phyloP scores from a whole-genome alignment of 2,797 vertebrate species.

The Cryptoprocta ferox region DNA sequence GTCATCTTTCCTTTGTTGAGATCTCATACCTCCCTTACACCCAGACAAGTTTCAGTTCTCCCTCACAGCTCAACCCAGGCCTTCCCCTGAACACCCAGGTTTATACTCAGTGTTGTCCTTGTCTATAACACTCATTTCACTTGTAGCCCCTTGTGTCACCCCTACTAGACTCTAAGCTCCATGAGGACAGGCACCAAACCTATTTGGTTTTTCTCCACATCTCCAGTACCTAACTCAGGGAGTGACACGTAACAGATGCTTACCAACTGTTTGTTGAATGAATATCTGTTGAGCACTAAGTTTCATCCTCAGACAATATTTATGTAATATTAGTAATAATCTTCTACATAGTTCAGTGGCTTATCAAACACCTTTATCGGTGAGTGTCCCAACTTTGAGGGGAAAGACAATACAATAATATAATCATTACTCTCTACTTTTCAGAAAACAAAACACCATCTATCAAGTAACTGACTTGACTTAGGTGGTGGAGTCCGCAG shows the following conservation, averaged over 20 bases:
- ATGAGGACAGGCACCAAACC: background rate
- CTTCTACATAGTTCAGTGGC: background rate
- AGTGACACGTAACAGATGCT: background rate
- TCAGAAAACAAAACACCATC: background rate
- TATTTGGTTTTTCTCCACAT: background rate
- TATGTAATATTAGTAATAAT: background rate
- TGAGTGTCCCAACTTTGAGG: background rate
- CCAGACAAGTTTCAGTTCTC: background rate
- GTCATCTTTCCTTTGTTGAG: background rate
- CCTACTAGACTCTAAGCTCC: background rate
- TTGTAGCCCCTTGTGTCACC: background rate
- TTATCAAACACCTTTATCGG: background rate
- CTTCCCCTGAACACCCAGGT: background rate
- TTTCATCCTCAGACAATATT: background rate
- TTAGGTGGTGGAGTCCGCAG: background rate
- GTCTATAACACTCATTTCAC: background rate
- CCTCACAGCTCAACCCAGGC: background rate
- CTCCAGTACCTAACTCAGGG: background rate
- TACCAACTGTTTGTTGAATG: background rate
- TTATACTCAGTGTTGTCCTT: background rate
- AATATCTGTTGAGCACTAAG: background rate
- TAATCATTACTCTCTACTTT: background rate
- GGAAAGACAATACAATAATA: background rate
- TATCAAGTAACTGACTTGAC: background rate
- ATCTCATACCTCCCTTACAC: background rate